Percentiles rank a stretch among this genome's conserved stretches.
phyloP scores from a whole-genome alignment of 92 coral and sea anemone species.

The Nematostella vectensis region DNA sequence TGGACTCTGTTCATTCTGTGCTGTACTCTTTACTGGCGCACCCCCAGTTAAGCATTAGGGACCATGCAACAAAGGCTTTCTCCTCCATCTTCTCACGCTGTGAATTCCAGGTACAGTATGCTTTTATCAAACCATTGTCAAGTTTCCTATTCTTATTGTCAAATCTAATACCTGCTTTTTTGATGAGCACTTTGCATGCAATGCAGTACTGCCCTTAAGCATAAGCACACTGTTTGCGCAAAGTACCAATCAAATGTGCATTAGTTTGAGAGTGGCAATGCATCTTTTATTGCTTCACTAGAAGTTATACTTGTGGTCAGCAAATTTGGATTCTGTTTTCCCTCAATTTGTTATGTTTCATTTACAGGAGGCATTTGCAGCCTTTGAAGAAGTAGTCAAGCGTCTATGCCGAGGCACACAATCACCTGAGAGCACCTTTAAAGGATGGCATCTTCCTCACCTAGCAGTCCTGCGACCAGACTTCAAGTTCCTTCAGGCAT shows the following conservation, averaged over 20 bases:
- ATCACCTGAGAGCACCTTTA: constrained; percentile 3
- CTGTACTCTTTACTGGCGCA: constrained; percentile 82
- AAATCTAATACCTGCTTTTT: too few relatives aligned
- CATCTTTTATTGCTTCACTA: too few relatives aligned
- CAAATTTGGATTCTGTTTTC: too few relatives aligned
- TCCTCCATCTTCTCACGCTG: constrained; percentile 95
- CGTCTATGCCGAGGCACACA: constrained; percentile 81
- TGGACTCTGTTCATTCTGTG: constrained; percentile 81
- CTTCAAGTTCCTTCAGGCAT: constrained; percentile 92
- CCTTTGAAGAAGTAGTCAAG: constrained; percentile 86
- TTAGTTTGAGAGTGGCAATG: too few relatives aligned
- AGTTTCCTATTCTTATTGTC: too few relatives aligned
- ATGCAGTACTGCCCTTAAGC: too few relatives aligned
- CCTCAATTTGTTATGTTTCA: too few relatives aligned
- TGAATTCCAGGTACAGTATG: constrained; percentile 82
- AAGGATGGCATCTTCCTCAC: constrained; percentile 59
- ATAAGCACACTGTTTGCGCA: too few relatives aligned
- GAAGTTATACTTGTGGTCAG: too few relatives aligned
- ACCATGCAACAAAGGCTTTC: constrained; percentile 91
- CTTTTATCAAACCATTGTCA: too few relatives aligned
- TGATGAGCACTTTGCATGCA: too few relatives aligned
- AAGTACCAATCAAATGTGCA: too few relatives aligned
- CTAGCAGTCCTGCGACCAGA: constrained; percentile 73
- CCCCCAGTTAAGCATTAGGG: constrained; percentile 94
- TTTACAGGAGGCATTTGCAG: constrained; percentile 74